phyloP scores from a whole-genome alignment of 2,888 invertebrate genomes.

The Hydrotaea diabolus region DNA sequence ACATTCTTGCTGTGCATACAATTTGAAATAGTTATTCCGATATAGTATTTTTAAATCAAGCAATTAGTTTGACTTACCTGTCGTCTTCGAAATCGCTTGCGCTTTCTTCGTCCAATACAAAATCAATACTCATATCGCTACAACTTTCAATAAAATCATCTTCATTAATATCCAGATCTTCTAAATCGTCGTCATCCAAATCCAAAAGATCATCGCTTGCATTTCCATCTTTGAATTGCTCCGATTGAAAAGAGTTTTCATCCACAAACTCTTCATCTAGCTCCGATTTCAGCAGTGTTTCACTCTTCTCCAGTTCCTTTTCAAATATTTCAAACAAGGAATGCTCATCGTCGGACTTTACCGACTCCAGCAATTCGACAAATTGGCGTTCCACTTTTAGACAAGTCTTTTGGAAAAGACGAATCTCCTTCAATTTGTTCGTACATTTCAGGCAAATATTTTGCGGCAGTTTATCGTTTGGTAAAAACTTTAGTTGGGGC shows the following conservation, averaged over 20 bases:
- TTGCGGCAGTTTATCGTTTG: constrained; percentile 45
- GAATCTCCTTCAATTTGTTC: constrained; percentile 42
- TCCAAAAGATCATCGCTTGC: constrained; percentile 35
- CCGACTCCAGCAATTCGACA: constrained; percentile 43
- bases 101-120: constrained; percentile 51
- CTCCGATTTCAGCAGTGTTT: constrained; percentile 41
- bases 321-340: background rate
- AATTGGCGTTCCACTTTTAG: constrained; percentile 46
- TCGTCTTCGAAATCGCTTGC: constrained; percentile 36
- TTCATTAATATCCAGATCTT: background rate
- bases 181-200: constrained; percentile 40
- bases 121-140: constrained; percentile 60
- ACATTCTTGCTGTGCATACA: too few species aligned
- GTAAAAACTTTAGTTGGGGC: constrained; percentile 48
- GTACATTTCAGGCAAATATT: constrained; percentile 40
- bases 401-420: constrained; percentile 50
- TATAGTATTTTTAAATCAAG: too few species aligned
- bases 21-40: too few species aligned
- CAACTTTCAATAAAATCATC: constrained; percentile 63
- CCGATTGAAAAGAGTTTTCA: constrained; percentile 41
- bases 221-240: constrained; percentile 12
- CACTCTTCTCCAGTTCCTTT: background rate
- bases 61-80: too few species aligned
- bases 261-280: constrained; percentile 51
- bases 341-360: constrained; percentile 2